Evolutionary conservation across 2,113 vertebrate species (phyloP).

Genomic region (Serinus canaria): DNA sequence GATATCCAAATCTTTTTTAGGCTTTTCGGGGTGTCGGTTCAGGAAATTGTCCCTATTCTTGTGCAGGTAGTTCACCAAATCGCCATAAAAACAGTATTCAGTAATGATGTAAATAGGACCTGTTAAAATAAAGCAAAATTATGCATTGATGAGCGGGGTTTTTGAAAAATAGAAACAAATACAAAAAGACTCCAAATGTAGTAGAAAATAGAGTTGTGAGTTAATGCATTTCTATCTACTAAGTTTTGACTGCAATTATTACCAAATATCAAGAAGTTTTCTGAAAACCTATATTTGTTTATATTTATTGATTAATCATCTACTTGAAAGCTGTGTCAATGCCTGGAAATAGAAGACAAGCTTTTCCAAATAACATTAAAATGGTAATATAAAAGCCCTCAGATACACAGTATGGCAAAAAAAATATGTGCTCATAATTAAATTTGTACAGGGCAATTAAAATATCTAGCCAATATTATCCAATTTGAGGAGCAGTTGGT

Average conservation of each 20-base stretch:
- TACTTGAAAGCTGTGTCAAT: neutral
- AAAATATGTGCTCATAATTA: accelerated
- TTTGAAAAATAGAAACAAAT: neutral
- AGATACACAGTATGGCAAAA: neutral
- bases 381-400: neutral
- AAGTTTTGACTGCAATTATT: neutral
- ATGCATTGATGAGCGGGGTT: neutral
- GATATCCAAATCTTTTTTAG: constrained; percentile 95
- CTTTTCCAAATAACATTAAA: neutral
- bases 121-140: constrained; percentile 59
- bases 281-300: neutral
- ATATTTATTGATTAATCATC: neutral
- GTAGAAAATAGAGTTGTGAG: neutral
- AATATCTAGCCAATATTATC: neutral
- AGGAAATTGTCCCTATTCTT: constrained; percentile 96
- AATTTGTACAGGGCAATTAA: neutral
- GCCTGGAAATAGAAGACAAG: neutral
- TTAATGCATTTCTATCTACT: neutral
- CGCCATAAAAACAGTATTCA: constrained; percentile 97
- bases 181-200: neutral
- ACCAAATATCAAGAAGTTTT: neutral
- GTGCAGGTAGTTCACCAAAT: constrained; percentile 97
- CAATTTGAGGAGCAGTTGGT: neutral
- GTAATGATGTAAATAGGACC: constrained; percentile 99
- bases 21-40: constrained; percentile 86